Percentiles rank a stretch among this genome's conserved stretches.
Conservation (phyloP, 2,113 vertebrate genomes). For the Entosphenus tridentatus region DNA sequence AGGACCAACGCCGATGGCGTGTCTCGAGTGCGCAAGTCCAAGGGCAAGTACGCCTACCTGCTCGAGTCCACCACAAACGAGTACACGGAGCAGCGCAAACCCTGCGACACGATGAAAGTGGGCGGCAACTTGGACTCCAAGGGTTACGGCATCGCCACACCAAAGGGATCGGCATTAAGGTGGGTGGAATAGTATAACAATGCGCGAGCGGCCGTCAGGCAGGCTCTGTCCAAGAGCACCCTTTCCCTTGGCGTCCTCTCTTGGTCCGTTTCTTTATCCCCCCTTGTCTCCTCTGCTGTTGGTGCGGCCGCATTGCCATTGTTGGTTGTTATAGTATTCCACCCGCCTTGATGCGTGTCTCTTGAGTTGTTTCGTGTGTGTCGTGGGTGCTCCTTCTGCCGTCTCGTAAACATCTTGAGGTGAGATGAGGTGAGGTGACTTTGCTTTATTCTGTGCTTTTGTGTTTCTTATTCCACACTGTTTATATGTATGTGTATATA, state of each 20-base stretch:
- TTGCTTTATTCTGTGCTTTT: too few species aligned
- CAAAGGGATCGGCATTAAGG: constrained; percentile 99
- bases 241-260: background rate
- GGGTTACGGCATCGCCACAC: constrained; percentile 93
- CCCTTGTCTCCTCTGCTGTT: background rate
- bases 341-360: constrained; percentile 84
- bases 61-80: constrained; percentile 99
- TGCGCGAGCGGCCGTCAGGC: constrained; percentile 23
- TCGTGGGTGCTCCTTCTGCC: too few species aligned
- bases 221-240: too few species aligned
- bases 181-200: constrained; percentile 99
- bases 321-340: constrained; percentile 98
- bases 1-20: constrained; percentile 90
- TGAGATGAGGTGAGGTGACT: too few species aligned
- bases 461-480: too few species aligned
- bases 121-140: constrained; percentile 99
- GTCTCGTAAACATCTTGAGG: too few species aligned
- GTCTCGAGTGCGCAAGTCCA: constrained; percentile 86
- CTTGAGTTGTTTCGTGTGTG: background rate
- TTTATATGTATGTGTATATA: too few species aligned
- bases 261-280: background rate
- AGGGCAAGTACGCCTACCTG: constrained; percentile 97
- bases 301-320: constrained; percentile 4
- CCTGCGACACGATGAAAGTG: constrained; percentile 99
- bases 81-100: constrained; percentile 97